phyloP scores from a whole-genome alignment of 2,888 invertebrate genomes.

The Heterodera filipjevi region DNA sequence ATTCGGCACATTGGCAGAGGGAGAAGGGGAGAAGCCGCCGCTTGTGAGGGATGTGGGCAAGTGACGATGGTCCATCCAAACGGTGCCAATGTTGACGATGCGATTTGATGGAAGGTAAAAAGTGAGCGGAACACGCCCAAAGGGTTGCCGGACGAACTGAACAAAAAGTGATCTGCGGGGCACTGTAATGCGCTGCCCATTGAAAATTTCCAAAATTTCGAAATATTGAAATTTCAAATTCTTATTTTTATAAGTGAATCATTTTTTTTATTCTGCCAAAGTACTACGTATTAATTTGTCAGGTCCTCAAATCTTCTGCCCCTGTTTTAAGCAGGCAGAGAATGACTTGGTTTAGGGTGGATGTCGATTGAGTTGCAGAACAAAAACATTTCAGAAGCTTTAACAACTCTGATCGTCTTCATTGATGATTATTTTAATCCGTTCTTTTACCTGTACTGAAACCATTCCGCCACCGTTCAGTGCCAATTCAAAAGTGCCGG shows the following conservation, averaged over 20 bases:
- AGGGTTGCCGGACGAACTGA: conserved; percentile 92
- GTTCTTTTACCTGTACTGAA: conserved; percentile 75
- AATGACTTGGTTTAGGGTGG: no score
- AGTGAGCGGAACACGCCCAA: conserved; percentile 76
- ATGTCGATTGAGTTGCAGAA: neutral
- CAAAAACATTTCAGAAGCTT: no score
- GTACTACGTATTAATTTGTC: no score
- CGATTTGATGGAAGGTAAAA: conserved; percentile 97
- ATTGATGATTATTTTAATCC: no score
- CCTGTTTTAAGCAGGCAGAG: no score
- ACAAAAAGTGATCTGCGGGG: conserved; percentile 69
- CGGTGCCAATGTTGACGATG: conserved; percentile 84
- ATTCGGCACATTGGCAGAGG: neutral
- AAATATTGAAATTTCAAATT: no score
- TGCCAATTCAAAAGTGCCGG: conserved; percentile 87
- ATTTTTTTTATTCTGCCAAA: no score
- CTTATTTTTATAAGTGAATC: no score
- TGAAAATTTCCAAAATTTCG: no score
- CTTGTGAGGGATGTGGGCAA: no score
- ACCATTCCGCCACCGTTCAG: conserved; percentile 90
- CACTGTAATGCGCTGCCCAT: conserved; percentile 64
- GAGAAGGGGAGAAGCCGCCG: neutral
- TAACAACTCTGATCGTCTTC: no score
- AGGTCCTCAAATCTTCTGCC: no score
- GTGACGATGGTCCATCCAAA: conserved; percentile 46